These are phyloP conservation scores for Ctenomys sociabilis DNA, from an alignment of 2,113 vertebrate genomes.

Conservation along the genomic window DNA sequence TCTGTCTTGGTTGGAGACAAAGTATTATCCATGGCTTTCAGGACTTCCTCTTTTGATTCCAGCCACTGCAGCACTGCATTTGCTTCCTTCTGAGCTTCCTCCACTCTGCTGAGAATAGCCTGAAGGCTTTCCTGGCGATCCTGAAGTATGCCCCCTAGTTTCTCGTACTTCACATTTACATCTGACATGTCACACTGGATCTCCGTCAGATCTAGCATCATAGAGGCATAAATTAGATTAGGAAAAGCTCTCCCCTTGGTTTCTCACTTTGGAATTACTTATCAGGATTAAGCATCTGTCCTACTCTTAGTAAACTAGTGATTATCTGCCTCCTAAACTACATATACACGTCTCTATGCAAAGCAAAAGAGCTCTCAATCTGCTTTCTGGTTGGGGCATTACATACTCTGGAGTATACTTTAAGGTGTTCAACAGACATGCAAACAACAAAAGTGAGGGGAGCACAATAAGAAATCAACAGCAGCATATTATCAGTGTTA, in stretches of 20 bases:
- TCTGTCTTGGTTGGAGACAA: conserved; percentile 93
- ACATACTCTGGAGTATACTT: conserved; percentile 20
- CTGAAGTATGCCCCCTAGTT: conserved; percentile 88
- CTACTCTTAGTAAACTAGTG: conserved; percentile 35
- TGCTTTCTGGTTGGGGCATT: conserved; percentile 52
- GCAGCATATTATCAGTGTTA: not conserved
- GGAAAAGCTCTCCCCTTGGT: not conserved
- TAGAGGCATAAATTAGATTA: conserved; percentile 66
- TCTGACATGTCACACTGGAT: conserved; percentile 95
- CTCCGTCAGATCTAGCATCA: conserved; percentile 93
- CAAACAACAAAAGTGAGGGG: not conserved
- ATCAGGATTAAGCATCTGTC: conserved; percentile 26
- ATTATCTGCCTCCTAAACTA: conserved; percentile 42
- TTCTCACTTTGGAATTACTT: conserved; percentile 40
- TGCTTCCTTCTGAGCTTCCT: conserved; percentile 88
- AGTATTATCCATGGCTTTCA: conserved; percentile 87
- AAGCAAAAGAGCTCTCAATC: conserved; percentile 46
- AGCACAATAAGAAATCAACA: not conserved
- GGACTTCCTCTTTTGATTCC: conserved; percentile 88
- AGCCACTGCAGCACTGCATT: conserved; percentile 90
- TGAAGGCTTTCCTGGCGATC: conserved; percentile 88
- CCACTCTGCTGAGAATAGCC: conserved; percentile 87
- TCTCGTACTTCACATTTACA: conserved; percentile 90
- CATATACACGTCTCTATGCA: conserved; percentile 44
- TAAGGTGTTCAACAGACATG: conserved; percentile 34